Base-by-base conservation (phyloP, 2,113 vertebrate species). In the Oreochromis spilurus region DNA sequence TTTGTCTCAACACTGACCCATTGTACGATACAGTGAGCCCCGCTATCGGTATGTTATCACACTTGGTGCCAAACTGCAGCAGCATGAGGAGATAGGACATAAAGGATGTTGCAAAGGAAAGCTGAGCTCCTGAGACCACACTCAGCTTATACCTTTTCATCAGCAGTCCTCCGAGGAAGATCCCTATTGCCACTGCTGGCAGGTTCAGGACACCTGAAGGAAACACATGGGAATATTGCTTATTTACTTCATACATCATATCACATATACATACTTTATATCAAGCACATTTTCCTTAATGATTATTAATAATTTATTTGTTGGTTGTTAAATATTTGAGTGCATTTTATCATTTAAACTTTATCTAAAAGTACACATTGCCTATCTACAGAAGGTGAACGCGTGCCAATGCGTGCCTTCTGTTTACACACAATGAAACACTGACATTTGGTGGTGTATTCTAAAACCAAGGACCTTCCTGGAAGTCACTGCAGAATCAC, bases 11-110 rank as follows among this genome's bases (percentile, higher is more conserved):
- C 40, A 82, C 91, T 88, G 92, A 99, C 98, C 97, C 97, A 6
- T 97, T 96, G 84, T 99, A 98, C 13, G 97, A 96, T 58, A 97
- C 91, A 6, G 97, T 98, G 80, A 99, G 91, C n/a, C 98, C 98
- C 5, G 97, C 98, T 85, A 98, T 94, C 0, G 88, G 38, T 2
- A 93, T 83, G 84, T 93, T 98, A 38, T 98, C 97, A 93, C 98
- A 98, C 81, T 97, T 94, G 65, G 97, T 95, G 55, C 93, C 82
- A 36, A 97, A 96, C 57, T 97, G 90, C 4, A 92, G 65, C 7
- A 96, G 40, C 17, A 92, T 0, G 2, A 95, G 7, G 8, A 87
- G 26, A 21, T 93, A 96, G 0, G 93, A 85, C 7, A 93, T 5
- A 87, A 97, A 91, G 24, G 97, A 96, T 8, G 96, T 87, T 6